Percentiles rank a stretch among this genome's conserved stretches.
These are phyloP conservation scores for Hippocampus mohnikei DNA, from an alignment of 2,113 vertebrate species.

Conservation along the genomic window DNA sequence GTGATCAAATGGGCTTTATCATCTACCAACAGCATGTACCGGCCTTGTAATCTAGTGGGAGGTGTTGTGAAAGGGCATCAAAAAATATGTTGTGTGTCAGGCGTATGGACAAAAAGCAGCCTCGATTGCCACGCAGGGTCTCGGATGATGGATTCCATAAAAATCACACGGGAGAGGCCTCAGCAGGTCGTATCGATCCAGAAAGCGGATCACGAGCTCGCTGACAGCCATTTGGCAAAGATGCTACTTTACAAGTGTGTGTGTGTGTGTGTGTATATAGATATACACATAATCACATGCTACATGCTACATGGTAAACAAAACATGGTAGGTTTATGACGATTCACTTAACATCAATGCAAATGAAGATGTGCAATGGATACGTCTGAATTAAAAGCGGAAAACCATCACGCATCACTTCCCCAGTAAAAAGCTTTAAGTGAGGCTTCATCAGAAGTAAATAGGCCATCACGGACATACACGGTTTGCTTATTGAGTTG, in stretches of 20 bases:
- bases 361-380: no score
- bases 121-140: background rate
- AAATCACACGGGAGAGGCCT: background rate
- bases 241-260: constrained; percentile 19
- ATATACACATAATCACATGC: no score
- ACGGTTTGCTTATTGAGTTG: no score
- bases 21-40: constrained; percentile 24
- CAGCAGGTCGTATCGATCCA: constrained; percentile 1
- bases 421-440: no score
- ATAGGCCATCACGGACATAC: no score
- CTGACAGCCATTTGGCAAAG: constrained; percentile 33
- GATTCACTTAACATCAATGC: no score
- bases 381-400: no score
- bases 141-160: background rate
- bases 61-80: background rate
- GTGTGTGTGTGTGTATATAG: background rate
- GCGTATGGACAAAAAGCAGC: constrained; percentile 7
- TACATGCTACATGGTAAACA: no score
- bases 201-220: constrained; percentile 9
- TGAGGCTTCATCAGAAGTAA: no score
- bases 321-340: no score
- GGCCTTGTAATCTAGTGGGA: constrained; percentile 28
- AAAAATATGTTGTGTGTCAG: background rate
- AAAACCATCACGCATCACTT: no score
- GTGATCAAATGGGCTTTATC: constrained; percentile 24